phyloP scores from a whole-genome alignment of 2,888 invertebrate species.

The Oscheius sp. region DNA sequence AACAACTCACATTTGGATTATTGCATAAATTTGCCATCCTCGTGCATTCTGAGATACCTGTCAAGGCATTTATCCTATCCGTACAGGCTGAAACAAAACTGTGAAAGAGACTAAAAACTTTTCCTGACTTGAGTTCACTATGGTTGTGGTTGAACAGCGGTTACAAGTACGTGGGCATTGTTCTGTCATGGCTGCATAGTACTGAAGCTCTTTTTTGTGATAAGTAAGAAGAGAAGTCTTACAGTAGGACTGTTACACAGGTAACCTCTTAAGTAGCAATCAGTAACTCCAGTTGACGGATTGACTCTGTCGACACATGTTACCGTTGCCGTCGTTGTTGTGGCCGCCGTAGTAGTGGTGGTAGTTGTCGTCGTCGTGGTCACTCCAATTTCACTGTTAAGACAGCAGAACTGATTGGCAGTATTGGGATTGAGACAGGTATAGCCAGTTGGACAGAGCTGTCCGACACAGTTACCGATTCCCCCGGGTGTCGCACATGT shows the following conservation, averaged over 20 bases:
- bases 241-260: slow-evolving; percentile 18
- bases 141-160: background rate
- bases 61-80: slow-evolving; percentile 4
- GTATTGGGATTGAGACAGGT: slow-evolving; percentile 15
- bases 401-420: slow-evolving; percentile 14
- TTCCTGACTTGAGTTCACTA: background rate
- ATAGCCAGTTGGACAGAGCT: slow-evolving; percentile 4
- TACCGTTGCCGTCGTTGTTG: slow-evolving; percentile 4
- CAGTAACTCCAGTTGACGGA: slow-evolving; percentile 13
- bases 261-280: slow-evolving; percentile 2
- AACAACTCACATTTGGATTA: background rate
- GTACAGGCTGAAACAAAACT: background rate
- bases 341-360: slow-evolving; percentile 6
- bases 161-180: slow-evolving; percentile 15
- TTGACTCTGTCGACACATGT: slow-evolving; percentile 7
- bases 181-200: slow-evolving; percentile 3
- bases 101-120: background rate
- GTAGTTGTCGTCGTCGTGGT: background rate
- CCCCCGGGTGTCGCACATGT: slow-evolving; percentile 13
- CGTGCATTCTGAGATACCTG: slow-evolving; percentile 11
- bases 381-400: slow-evolving; percentile 24
- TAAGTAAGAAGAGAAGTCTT: background rate
- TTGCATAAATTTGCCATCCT: background rate
- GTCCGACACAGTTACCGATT: slow-evolving; percentile 17
- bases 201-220: background rate